Base-by-base conservation (phyloP, 2,888 invertebrate species). In the Anticlea derivata region DNA sequence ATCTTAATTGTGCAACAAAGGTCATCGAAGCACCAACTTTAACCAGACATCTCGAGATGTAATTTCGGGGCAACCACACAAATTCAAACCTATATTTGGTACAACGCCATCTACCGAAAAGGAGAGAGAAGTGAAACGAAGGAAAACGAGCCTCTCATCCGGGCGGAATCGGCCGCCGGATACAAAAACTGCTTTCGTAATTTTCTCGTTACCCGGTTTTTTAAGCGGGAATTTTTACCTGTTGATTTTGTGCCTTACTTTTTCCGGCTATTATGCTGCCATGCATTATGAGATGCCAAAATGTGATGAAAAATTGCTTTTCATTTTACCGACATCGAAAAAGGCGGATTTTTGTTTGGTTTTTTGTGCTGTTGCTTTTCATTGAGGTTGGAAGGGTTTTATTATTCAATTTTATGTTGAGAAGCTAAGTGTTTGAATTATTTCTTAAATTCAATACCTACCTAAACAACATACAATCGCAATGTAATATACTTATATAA, bases 141-240 rank as follows among this genome's bases (percentile, higher is more conserved):
- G 48, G 66, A 66, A 61, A 65, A 61, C 51, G 57, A 23, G 60
- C 46, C 55, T 63, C 49, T 43, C 66, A 71, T 75, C 75, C 78
- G 70, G 58, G 31, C 60, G 67, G 63, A 75, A 76, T 77, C 74
- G 70, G 63, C 50, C 40, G 56, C 66, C 70, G 75, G 78, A 78
- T 66, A 67, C 64, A 69, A 73, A 73, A 64, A 70, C 67, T 72
- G 70, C 73, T 75, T 74, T 70, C 61, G 68, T 74, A 76, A 75
- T 73, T 75, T 70, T 65, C 66, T 57, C 63, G 61, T 68, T 68
- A 63, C 61, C 60, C 61, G 56, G 30, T 30, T 51, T 40, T 39
- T 40, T 45, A 34, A 49, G 48, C 47, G 43, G 60, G 47, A 59
- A 55, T 58, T 65, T 67, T 65, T 59, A 75, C 74, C 70, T 75